Base-by-base conservation (phyloP, 2,888 invertebrate species). In the Melieria crassipennis region DNA sequence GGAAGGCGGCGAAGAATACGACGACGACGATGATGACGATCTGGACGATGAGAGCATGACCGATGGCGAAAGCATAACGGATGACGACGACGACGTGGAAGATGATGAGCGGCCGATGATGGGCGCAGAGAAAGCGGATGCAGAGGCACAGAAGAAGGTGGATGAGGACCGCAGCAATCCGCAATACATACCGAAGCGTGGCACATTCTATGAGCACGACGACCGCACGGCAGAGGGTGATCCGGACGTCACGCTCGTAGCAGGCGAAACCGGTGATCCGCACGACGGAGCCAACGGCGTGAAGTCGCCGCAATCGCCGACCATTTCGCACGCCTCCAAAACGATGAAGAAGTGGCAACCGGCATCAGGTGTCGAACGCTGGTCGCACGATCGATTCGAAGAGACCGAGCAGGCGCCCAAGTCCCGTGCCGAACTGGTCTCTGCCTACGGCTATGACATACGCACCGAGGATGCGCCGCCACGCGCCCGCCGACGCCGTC, bases 131-230 rank as follows among this genome's bases (percentile, higher is more conserved):
- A 87, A 87, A 46, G 77, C 80, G 13, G 91, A 91, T 76, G 88
- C 89, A 47, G 91, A 91, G 76, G 88, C 89, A 0, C 90, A 91
- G 71, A 92, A 92, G 76, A 91, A 94, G 77, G 91, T 97, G 3
- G 98, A 98, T 83, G 97, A 98, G 84, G 98, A 98, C 84, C 90
- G 95, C 57, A 93, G 97, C 84, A 98, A 98, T 88, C 98, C 98
- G 1, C 98, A 98, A 82, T 98, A 97, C 87, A 97, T 98, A 78
- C 98, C 98, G 0, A 96, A 98, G 85, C 90, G 94, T 77, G 98
- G 98, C 0, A 95, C 95, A 0, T 98, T 98, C 86, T 98, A 98
- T 82, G 98, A 98, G 80, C 98, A 98, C 81, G 98, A 98, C 83
- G 96, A 96, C 82, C 89, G 97, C 75, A 95, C 94, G 5, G 91